Evolutionary conservation across 2,797 vertebrate genomes (phyloP).

Genomic region (Kryptolebias ocellatus): DNA sequence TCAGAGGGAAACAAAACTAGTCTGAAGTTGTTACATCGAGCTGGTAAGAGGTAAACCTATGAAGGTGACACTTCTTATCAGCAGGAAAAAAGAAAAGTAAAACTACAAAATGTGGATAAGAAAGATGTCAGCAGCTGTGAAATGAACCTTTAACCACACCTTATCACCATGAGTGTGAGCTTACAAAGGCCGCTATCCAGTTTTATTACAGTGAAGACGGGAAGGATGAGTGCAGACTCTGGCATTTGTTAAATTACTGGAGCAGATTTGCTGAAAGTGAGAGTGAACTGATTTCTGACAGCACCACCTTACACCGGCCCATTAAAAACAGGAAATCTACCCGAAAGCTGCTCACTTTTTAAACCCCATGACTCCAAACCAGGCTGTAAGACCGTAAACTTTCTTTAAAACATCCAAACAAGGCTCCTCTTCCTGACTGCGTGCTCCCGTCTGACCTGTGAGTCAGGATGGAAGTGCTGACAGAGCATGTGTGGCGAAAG

Average conservation of each 20-base stretch:
- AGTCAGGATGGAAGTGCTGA: slow-evolving; percentile 50
- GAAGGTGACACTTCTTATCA: slow-evolving; percentile 8
- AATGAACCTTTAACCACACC: slow-evolving; percentile 16
- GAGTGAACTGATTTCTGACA: background rate
- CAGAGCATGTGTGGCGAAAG: slow-evolving; percentile 30
- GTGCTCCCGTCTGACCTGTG: slow-evolving; percentile 10
- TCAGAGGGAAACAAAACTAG: slow-evolving; percentile 40
- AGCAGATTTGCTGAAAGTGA: background rate
- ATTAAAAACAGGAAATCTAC: background rate
- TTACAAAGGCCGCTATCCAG: slow-evolving; percentile 6
- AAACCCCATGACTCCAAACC: background rate
- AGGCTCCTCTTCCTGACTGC: slow-evolving; percentile 11
- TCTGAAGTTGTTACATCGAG: slow-evolving; percentile 22
- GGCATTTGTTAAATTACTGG: background rate
- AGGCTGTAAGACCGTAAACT: background rate
- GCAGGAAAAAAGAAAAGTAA: slow-evolving; percentile 6
- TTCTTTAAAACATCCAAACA: background rate
- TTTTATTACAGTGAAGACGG: background rate
- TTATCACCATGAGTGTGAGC: slow-evolving; percentile 20
- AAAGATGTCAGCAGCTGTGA: background rate
- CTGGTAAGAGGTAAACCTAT: slow-evolving; percentile 37
- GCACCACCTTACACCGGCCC: background rate
- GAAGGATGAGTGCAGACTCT: background rate
- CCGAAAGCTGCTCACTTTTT: background rate
- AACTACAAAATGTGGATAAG: background rate